phyloP scores from a whole-genome alignment of 2,888 invertebrate species.

The Diachrysia chrysitis region DNA sequence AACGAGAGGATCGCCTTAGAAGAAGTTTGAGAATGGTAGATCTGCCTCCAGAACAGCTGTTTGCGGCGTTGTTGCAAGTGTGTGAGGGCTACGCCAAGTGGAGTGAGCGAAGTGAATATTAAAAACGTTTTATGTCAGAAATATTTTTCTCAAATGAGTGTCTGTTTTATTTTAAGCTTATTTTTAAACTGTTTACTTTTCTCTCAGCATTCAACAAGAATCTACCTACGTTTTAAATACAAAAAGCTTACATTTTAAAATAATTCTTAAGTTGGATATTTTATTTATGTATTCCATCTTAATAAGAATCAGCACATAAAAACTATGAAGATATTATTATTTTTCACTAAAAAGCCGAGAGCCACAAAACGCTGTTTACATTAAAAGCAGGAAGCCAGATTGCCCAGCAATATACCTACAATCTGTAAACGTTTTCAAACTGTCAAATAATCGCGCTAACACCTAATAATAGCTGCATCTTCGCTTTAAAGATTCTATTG shows the following conservation, averaged over 20 bases:
- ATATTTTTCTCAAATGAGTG: neutral
- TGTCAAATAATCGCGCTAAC: constrained; percentile 88
- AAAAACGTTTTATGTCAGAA: neutral
- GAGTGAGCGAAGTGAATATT: constrained; percentile 67
- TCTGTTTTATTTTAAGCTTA: constrained; percentile 1
- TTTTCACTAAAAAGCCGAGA: constrained; percentile 71
- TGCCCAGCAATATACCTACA: constrained; percentile 81
- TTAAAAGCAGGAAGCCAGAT: constrained; percentile 87
- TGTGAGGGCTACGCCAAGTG: constrained; percentile 90
- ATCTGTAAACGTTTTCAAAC: constrained; percentile 89
- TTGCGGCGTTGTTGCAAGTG: constrained; percentile 84
- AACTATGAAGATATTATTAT: constrained; percentile 73
- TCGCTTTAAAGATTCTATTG: constrained; percentile 84
- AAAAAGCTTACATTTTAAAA: constrained; percentile 14
- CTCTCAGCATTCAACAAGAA: neutral
- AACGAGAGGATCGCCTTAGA: constrained; percentile 66
- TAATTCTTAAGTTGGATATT: constrained; percentile 40
- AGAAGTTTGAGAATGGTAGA: constrained; percentile 67
- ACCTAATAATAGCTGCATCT: constrained; percentile 87
- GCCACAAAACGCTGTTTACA: constrained; percentile 83
- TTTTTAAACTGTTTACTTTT: neutral
- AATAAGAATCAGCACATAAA: constrained; percentile 73
- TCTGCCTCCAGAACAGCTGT: constrained; percentile 84
- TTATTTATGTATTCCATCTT: constrained; percentile 62
- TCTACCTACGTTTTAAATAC: constrained; percentile 10